Evolutionary conservation across 2,113 vertebrate genomes (phyloP), one percentile per base, ranked within the genome.

Genomic region (Tupaia chinensis): DNA sequence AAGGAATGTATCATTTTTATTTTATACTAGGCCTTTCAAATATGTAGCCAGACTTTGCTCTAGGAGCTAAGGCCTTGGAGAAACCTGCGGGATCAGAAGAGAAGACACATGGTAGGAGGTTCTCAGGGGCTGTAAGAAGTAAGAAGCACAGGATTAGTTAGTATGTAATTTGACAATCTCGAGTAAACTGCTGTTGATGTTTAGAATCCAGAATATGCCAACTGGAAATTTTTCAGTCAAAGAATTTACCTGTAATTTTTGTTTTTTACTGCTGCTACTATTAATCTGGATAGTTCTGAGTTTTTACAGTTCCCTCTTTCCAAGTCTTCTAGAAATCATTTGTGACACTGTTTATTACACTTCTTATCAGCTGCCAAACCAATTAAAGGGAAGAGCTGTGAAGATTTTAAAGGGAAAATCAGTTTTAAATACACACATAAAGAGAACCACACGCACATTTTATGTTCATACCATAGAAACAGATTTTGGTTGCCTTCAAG

Each of bases 401-500:
- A 25, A 34, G 16, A 61, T 73, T 93, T 76, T 44, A 90, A 93
- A 84, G 44, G 17, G 9, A 1, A 1, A 44, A 68, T 77, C 44
- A 16, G 12, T 56, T 89, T 77, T 27, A 56, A 56, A 66, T 11
- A 79, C 53, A 54, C 58, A 53, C 23, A 66, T 23, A 19, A 20
- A 84, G 1, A 60, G 29, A 65, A 9, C 9, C 27, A 22, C n/a
- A 70, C 15, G 34, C 3, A 44, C 1, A 14, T 0, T 58, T 63
- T 27, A 0, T 17, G 7, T 79, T 34, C 70, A 56, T 68, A 44
- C 2, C 72, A 3, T 77, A 63, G 27, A 95, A 90, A 81, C 0
- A 89, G 63, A 89, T 91, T 87, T 94, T 15, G 66, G 3, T 95
- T 72, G 4, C 17, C 91, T 89, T 95, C 58, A 60, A 8, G 63